phyloP scores from a whole-genome alignment of 1,140 invertebrate genomes.

The Bacillus rossius region DNA sequence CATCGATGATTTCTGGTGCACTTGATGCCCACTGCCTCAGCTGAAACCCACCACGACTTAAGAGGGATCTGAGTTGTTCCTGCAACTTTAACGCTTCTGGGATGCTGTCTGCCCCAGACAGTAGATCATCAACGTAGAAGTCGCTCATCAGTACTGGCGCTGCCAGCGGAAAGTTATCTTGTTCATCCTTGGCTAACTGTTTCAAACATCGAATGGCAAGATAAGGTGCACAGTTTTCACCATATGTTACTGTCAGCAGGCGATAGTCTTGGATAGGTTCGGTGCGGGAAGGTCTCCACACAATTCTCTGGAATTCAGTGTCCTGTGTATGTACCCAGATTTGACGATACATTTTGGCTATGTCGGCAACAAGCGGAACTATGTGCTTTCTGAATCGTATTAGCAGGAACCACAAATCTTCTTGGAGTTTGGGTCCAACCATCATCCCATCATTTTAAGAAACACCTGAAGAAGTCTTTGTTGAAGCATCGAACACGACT shows the following conservation, averaged over 20 bases:
- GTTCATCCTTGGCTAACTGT: slow-evolving; percentile 30
- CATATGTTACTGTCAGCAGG: slow-evolving; percentile 35
- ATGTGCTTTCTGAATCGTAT: slow-evolving; percentile 10
- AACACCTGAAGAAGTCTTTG: slow-evolving; percentile 8
- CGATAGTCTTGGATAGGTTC: slow-evolving; percentile 19
- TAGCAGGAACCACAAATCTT: slow-evolving; percentile 8
- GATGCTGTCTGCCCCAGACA: slow-evolving; percentile 30
- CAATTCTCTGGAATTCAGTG: slow-evolving; percentile 10
- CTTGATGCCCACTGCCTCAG: slow-evolving; percentile 20
- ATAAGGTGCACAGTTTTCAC: slow-evolving; percentile 32
- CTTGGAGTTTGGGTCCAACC: slow-evolving; percentile 16
- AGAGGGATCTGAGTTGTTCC: slow-evolving; percentile 11
- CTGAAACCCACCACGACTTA: slow-evolving; percentile 18
- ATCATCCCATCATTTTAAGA: slow-evolving; percentile 21
- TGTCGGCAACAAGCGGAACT: slow-evolving; percentile 20
- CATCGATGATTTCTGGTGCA: background rate
- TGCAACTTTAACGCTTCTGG: slow-evolving; percentile 18
- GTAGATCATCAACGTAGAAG: slow-evolving; percentile 44
- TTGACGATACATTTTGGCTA: slow-evolving; percentile 22
- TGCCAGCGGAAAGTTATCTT: slow-evolving; percentile 23
- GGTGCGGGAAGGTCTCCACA: slow-evolving; percentile 23
- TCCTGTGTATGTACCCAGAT: background rate
- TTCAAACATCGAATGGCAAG: slow-evolving; percentile 31
- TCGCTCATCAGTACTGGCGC: slow-evolving; percentile 28
- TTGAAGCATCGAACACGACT: slow-evolving; percentile 24